These are phyloP conservation scores for Brachyhypopomus occidentalis DNA, from an alignment of 2,113 vertebrate genomes.

Conservation along the genomic window DNA sequence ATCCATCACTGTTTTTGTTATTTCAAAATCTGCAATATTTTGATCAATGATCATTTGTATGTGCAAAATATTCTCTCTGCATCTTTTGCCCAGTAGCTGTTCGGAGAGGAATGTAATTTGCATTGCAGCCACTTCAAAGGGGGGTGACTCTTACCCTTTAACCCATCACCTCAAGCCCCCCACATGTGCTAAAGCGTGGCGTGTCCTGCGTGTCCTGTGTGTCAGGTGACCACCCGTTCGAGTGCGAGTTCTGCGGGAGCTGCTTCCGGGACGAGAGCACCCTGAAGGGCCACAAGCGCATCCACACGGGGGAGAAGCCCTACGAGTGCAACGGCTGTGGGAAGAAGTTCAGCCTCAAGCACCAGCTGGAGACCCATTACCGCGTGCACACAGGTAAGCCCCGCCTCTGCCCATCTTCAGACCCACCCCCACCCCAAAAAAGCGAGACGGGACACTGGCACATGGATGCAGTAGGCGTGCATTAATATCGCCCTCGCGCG, in stretches of 20 bases:
- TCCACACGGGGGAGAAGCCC: constrained; percentile 93
- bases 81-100: no score
- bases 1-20: not conserved
- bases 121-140: not conserved
- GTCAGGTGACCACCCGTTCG: constrained; percentile 91
- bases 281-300: constrained; percentile 96
- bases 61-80: no score
- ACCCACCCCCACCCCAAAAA: no score
- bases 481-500: not conserved
- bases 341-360: constrained; percentile 99
- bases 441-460: no score
- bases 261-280: constrained; percentile 99
- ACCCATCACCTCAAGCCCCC: not conserved
- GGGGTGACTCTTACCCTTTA: not conserved
- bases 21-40: no score
- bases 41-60: no score
- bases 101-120: not conserved
- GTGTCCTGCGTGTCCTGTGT: not conserved
- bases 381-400: constrained; percentile 92
- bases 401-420: not conserved
- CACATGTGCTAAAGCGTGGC: not conserved
- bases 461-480: not conserved
- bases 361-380: constrained; percentile 99
- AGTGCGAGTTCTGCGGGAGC: constrained; percentile 98
- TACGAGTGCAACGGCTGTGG: constrained; percentile 96